phyloP scores from a whole-genome alignment of 2,888 invertebrate species.

The Amblyjoppa proteus region DNA sequence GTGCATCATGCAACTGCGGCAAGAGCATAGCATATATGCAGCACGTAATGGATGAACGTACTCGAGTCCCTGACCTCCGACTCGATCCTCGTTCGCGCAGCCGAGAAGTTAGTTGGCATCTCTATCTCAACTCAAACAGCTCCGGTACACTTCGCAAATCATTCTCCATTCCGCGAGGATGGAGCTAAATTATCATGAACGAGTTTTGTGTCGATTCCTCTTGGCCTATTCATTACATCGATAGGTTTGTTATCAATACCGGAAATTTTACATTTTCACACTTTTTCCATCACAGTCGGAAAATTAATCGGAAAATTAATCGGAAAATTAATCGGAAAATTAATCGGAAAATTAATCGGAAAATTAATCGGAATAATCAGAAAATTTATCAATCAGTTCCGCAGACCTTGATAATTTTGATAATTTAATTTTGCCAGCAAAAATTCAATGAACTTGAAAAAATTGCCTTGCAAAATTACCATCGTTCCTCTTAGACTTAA shows the following conservation, averaged over 20 bases:
- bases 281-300: too few species aligned
- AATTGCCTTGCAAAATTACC: too few species aligned
- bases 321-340: too few species aligned
- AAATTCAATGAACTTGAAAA: too few species aligned
- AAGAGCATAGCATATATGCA: neutral
- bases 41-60: constrained; percentile 3
- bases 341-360: too few species aligned
- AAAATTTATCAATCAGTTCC: too few species aligned
- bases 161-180: neutral
- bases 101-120: neutral
- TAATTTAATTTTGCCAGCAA: too few species aligned
- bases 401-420: too few species aligned
- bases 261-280: neutral
- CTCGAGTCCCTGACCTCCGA: constrained; percentile 25
- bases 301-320: too few species aligned
- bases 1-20: constrained; percentile 10
- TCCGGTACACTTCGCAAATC: neutral
- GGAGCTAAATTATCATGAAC: neutral
- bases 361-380: too few species aligned
- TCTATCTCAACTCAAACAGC: neutral
- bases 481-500: too few species aligned
- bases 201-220: neutral
- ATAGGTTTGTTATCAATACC: neutral
- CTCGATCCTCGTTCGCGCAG: constrained; percentile 10
- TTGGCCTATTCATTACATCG: neutral